Conservation (phyloP, 1,140 invertebrate species). For the Drosophila fuyamai region DNA sequence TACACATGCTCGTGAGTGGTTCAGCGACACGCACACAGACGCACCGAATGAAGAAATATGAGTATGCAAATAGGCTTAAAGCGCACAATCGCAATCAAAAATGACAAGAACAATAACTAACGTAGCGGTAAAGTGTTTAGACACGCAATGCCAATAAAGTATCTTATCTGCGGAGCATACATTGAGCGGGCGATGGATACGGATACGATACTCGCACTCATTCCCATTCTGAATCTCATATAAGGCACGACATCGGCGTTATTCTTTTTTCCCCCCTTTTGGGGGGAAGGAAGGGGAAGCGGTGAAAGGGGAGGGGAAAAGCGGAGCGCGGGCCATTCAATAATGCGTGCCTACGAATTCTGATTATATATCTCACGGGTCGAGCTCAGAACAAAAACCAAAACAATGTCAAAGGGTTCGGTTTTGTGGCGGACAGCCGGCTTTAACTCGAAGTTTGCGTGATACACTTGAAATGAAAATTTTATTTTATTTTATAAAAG, state of each 20-base stretch:
- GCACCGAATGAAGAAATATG: constrained; percentile 68
- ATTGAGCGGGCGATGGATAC: constrained; percentile 64
- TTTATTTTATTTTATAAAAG: neutral
- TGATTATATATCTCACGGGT: constrained; percentile 69
- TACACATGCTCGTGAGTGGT: constrained; percentile 55
- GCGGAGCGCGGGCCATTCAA: constrained; percentile 52
- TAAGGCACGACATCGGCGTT: constrained; percentile 49
- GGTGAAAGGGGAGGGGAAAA: neutral
- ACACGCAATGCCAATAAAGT: constrained; percentile 82
- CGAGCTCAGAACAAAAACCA: constrained; percentile 49
- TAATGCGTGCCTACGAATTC: constrained; percentile 82
- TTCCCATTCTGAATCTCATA: constrained; percentile 42
- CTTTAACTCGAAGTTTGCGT: constrained; percentile 17
- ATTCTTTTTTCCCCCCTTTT: constrained; percentile 8
- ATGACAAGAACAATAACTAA: constrained; percentile 68
- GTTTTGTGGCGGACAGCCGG: constrained; percentile 37
- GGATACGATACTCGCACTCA: constrained; percentile 42
- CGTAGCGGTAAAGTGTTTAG: constrained; percentile 81
- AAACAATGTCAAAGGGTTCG: constrained; percentile 78
- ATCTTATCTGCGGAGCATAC: constrained; percentile 69
- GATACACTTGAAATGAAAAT: constrained; percentile 9
- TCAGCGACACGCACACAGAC: constrained; percentile 42
- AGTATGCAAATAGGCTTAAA: constrained; percentile 80
- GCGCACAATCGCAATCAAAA: constrained; percentile 80
- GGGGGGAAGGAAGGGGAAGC: neutral